Base-by-base conservation (phyloP, 2,888 invertebrate genomes). In the Drosophila infuscata region DNA sequence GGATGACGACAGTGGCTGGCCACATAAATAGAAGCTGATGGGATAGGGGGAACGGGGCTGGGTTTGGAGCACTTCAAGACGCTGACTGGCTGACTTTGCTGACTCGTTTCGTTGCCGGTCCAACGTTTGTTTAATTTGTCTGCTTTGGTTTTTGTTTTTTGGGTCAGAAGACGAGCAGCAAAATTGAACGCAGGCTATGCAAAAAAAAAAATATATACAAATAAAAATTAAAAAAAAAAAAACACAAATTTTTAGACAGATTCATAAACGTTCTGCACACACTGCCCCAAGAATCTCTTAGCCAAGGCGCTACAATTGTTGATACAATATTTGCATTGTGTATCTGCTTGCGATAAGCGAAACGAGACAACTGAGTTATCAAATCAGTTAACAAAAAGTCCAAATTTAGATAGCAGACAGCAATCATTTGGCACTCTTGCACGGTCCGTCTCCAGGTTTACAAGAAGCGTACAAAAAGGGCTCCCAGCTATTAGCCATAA, bases 101-200 rank as follows among this genome's bases (percentile, higher is more conserved):
- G 83, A 52, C 79, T 68, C 67, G 82, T 64, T 74, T 81, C n/a
- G 29, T 78, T 82, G 84, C 63, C 61, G 52, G 57, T 36, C 77
- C 72, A 70, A 68, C 82, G 86, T 83, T 83, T 83, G 86, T 86
- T 83, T 83, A 88, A 88, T 83, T 78, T 86, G 86, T 86, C 83
- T 86, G 81, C 86, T 81, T 78, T 74, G 81, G 82, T 65, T 83
- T 20, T 83, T 83, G 73, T 9, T 65, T 65, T 68, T 49, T 68
- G 83, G 83, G 86, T 83, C 89, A 87, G 58, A 68, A 72, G 69
- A 79, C 54, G 68, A 70, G 72, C 66, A 54, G 49, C 30, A 12
- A 12, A 56, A 25, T 17, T 25, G 12, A 38, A 29, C 54, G 53
- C 15, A 25, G 25, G 57, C 53, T 64, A 81, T 66, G 81, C 82